Evolutionary conservation across 2,113 vertebrate species (phyloP).

Genomic region (Cryptoleucopteryx plumbea): DNA sequence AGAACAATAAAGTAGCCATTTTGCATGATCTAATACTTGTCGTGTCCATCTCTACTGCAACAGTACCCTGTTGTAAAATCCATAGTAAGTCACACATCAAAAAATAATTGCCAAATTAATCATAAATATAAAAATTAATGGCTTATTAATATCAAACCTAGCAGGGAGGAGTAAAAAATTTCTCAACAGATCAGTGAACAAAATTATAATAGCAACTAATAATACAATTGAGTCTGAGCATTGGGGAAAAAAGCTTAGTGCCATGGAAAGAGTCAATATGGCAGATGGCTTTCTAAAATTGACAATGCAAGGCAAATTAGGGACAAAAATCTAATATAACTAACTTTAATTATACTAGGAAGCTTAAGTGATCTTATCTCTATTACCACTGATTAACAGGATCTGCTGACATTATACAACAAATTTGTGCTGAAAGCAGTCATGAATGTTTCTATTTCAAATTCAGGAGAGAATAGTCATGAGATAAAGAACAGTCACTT

Average conservation of each 20-base stretch:
- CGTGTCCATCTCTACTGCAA: no score
- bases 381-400: background rate
- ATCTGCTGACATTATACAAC: background rate
- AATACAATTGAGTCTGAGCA: background rate
- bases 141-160: background rate
- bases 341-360: background rate
- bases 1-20: no score
- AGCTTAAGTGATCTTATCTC: background rate
- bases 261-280: background rate
- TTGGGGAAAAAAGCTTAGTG: background rate
- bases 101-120: background rate
- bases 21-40: no score
- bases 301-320: background rate
- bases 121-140: background rate
- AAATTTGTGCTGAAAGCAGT: background rate
- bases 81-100: background rate
- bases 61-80: background rate
- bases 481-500: background rate
- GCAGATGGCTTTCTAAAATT: background rate
- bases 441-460: background rate
- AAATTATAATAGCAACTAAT: background rate
- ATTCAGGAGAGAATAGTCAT: background rate
- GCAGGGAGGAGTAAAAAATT: background rate
- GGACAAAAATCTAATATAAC: background rate
- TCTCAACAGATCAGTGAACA: background rate